phyloP scores from a whole-genome alignment of 2,113 vertebrate genomes.

The Anas platyrhynchos region DNA sequence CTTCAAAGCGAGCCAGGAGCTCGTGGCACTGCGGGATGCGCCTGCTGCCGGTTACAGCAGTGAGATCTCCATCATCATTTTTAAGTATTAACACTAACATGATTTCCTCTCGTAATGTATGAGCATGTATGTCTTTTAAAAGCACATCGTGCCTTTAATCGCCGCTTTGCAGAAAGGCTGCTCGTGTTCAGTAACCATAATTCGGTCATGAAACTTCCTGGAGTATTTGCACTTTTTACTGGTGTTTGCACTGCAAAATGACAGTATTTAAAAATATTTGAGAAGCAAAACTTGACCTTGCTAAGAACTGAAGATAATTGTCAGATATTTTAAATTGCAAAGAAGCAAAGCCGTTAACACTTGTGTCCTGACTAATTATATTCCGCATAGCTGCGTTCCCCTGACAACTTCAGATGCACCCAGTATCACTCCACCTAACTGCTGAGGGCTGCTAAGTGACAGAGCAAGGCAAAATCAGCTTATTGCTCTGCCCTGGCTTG shows the following conservation, averaged over 20 bases:
- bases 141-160: background rate
- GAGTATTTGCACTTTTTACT: background rate
- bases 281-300: slow-evolving; percentile 36
- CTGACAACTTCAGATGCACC: background rate
- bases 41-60: too few species aligned
- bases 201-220: background rate
- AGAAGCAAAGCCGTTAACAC: slow-evolving; percentile 20
- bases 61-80: background rate
- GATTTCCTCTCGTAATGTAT: background rate
- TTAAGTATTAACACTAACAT: background rate
- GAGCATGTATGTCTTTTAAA: background rate
- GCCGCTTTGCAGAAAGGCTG: background rate
- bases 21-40: too few species aligned
- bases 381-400: background rate
- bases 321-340: slow-evolving; percentile 26
- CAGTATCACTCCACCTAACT: background rate
- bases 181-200: accelerated
- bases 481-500: background rate
- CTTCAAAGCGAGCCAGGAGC: too few species aligned
- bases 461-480: background rate
- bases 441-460: background rate
- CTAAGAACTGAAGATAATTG: slow-evolving; percentile 24
- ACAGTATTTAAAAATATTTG: slow-evolving; percentile 39
- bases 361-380: background rate
- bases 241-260: background rate